phyloP scores from a whole-genome alignment of 2,797 vertebrate genomes.

The Enteromius paludinosus region DNA sequence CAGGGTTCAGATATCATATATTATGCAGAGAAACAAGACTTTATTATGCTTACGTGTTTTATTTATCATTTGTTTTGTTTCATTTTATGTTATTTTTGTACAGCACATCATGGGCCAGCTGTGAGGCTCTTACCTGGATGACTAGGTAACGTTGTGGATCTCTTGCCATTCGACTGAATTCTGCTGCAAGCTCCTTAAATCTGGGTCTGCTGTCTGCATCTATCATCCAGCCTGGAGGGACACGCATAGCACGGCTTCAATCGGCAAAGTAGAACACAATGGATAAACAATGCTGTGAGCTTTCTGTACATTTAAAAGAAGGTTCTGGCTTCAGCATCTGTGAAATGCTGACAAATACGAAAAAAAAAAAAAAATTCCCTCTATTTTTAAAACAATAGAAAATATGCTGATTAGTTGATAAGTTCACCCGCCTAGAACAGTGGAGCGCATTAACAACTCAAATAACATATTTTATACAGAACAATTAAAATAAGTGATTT shows the following conservation, averaged over 20 bases:
- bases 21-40: not conserved
- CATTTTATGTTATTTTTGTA: not conserved
- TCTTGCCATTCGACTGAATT: constrained; percentile 97
- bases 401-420: not conserved
- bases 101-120: not conserved
- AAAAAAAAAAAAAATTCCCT: not conserved
- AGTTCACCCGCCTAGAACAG: not conserved
- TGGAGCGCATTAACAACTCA: not conserved
- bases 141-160: constrained; percentile 97
- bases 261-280: not conserved
- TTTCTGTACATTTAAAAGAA: not conserved
- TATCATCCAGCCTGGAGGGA: constrained; percentile 95
- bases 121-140: constrained; percentile 85
- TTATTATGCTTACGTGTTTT: not conserved
- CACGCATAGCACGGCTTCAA: constrained; percentile 8
- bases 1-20: not conserved
- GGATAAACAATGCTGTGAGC: constrained; percentile 8
- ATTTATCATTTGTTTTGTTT: not conserved
- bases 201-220: constrained; percentile 98
- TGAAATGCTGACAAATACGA: not conserved
- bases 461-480: constrained; percentile 3
- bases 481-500: not conserved
- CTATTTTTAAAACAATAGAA: not conserved
- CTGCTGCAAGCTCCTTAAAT: constrained; percentile 97
- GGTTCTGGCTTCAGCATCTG: not conserved